Base-by-base conservation (phyloP, 2,113 vertebrate genomes). In the Excalfactoria chinensis region DNA sequence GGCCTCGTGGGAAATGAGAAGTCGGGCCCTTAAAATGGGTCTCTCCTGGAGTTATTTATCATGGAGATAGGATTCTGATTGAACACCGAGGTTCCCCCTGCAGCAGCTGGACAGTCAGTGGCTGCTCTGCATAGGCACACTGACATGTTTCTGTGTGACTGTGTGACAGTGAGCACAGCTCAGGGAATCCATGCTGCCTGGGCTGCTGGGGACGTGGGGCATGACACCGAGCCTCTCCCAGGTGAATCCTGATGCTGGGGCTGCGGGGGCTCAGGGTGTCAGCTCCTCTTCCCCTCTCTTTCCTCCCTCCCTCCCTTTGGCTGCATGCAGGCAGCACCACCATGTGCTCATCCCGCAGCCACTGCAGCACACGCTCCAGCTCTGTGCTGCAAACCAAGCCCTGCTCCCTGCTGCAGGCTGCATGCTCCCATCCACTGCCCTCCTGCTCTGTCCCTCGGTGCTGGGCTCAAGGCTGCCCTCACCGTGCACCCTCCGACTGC, bases 311-410 rank as follows among this genome's bases (percentile, higher is more conserved):
- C 49, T 55, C 34, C 23, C 1, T 35, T 60, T n/a, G 44, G 9
- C 35, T 16, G n/a, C 51, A 30, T 53, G 34, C 28, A 3, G 75
- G 6, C 19, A 49, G 49, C 46, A 10, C 34, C 62, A 28, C 7
- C 53, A 15, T 16, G 25, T 23, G 60, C 22, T 62, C 35, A 18
- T 9, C 15, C 7, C 11, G 46, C 32, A 11, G 66, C 43, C 41
- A 60, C 64, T 44, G 26, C 63, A 19, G 58, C 0, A 0, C 30
- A 18, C 13, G 58, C 5, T 0, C 40, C 49, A 28, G 1, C 53
- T 72, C 69, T 53, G 59, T 7, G 40, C 49, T 53, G 49, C 49
- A 51, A 26, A 25, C 7, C 23, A 13, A 14, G 49, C 49, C 14
- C 49, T 51, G 23, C 49, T 51, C 49, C 49, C 49, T 28, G 49